phyloP scores from a whole-genome alignment of 1,140 invertebrate genomes.

The Cryptotermes secundus region DNA sequence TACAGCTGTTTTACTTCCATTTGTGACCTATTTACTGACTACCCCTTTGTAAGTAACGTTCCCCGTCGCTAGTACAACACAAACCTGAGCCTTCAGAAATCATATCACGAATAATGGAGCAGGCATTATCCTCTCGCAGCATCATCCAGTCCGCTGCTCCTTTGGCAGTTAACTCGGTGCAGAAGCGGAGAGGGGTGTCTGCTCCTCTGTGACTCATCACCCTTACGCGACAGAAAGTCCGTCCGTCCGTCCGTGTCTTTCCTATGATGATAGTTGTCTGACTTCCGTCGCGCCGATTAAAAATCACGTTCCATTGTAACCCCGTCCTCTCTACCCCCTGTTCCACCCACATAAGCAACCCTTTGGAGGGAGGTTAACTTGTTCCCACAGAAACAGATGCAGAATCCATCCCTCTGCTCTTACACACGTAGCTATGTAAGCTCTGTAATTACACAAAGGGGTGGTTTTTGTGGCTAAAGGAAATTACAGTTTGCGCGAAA shows the following conservation, averaged over 20 bases:
- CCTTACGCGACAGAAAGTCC: not conserved
- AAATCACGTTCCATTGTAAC: conserved; percentile 25
- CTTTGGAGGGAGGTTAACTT: not conserved
- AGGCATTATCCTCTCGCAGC: not conserved
- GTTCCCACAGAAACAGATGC: conserved; percentile 22
- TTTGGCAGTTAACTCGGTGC: not conserved
- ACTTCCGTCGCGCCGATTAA: conserved; percentile 24
- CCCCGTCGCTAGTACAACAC: too few species aligned
- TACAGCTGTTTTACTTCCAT: too few species aligned
- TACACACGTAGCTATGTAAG: not conserved
- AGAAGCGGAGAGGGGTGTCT: not conserved
- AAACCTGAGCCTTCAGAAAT: not conserved
- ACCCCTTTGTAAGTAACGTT: too few species aligned
- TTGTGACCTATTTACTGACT: too few species aligned
- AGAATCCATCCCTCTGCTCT: not conserved
- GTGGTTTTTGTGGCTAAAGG: not conserved
- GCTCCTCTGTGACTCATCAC: not conserved
- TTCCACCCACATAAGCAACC: not conserved
- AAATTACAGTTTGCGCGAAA: conserved; percentile 9
- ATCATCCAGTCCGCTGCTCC: not conserved
- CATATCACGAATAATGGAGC: not conserved
- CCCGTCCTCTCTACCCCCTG: not conserved
- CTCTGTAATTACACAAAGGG: conserved; percentile 12
- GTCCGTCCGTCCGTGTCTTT: not conserved
- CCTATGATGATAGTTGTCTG: not conserved